phyloP scores from a whole-genome alignment of 2,113 vertebrate species.

The Trematomus loennbergii region DNA sequence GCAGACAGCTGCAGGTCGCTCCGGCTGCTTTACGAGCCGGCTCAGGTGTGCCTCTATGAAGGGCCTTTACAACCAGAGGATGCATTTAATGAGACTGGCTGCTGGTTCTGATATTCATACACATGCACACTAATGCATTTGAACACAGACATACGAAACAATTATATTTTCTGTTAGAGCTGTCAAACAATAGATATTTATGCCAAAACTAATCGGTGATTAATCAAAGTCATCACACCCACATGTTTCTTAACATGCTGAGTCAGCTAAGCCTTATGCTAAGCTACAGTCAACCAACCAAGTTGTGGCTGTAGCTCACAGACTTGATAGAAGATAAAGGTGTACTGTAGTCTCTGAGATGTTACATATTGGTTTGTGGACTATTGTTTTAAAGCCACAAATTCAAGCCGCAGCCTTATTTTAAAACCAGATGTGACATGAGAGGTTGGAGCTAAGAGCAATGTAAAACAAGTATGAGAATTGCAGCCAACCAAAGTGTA shows the following conservation, averaged over 20 bases:
- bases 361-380: no score
- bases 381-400: no score
- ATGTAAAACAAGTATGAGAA: no score
- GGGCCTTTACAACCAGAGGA: slow-evolving; percentile 53
- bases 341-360: no score
- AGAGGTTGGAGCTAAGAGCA: no score
- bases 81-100: slow-evolving; percentile 61
- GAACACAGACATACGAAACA: not conserved
- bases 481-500: no score
- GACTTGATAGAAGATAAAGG: no score
- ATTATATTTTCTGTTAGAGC: not conserved
- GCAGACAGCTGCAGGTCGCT: slow-evolving; percentile 42
- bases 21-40: slow-evolving; percentile 46
- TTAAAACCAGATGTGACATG: no score
- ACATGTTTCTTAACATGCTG: not conserved
- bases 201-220: not conserved
- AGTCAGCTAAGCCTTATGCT: not conserved
- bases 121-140: not conserved
- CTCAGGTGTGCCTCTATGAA: slow-evolving; percentile 64
- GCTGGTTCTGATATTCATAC: slow-evolving; percentile 10
- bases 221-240: not conserved
- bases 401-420: no score
- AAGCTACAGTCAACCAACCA: not conserved
- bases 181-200: not conserved
- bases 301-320: not conserved